Base-by-base conservation (phyloP, 1,140 invertebrate species). In the Arion vulgaris region DNA sequence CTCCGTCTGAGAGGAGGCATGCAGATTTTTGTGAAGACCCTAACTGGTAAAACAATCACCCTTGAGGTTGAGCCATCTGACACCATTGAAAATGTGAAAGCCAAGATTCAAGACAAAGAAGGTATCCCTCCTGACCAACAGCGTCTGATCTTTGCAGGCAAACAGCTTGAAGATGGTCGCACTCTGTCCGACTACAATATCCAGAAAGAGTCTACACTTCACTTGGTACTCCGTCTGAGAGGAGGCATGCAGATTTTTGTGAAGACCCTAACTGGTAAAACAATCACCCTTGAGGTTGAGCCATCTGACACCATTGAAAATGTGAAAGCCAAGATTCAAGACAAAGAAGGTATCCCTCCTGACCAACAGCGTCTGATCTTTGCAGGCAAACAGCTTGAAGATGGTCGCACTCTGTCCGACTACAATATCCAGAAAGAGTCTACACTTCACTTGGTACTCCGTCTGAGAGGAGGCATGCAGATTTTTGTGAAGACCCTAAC, bases 371-470 rank as follows among this genome's bases (percentile, higher is more conserved):
- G 72, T 74, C 72, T 74, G 17, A 74, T 74, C 72, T 74, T 74
- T 74, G 72, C 72, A 84, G 97, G 97, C 53, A 97, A 97, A 92
- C 97, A 98, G 93, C 92, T 98, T 77, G 97, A 98, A 94, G 97
- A 98, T 95, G 96, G 96, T 19, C 94, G 96, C 57, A 98, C 96
- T 11, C 91, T 94, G 0, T 91, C 90, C 5, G 93, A 94, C 71
- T 95, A 98, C 92, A 97, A 97, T 90, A 97, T 98, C 89, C 96
- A 98, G 92, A 98, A 98, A 86, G 93, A 98, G 53, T 98, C 96
- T n/a, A n/a, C n/a, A n/a, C n/a, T n/a, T n/a, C n/a, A n/a, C n/a
- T n/a, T n/a, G n/a, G n/a, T n/a, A n/a, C n/a, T n/a, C n/a, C n/a
- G n/a, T n/a, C n/a, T n/a, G n/a, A n/a, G n/a, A n/a, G n/a, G n/a